Evolutionary conservation across 1,140 invertebrate genomes (phyloP), one percentile per base, ranked within the genome.

Genomic region (Telenomus remus): DNA sequence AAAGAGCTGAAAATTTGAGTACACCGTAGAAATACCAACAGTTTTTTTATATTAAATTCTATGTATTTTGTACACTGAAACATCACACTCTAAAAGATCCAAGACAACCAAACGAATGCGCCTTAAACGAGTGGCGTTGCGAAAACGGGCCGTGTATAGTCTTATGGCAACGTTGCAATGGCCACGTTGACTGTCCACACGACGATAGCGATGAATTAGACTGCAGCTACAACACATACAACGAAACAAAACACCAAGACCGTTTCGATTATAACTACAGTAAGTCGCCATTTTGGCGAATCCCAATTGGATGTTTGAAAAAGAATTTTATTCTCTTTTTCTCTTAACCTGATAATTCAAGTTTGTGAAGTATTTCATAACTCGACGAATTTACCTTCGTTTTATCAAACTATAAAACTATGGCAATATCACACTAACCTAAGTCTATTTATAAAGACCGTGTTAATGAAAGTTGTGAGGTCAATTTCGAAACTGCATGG

Each of bases 201-300:
- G 92, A 93, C 84, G 86, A 80, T 78, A 91, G 91, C 76, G 93
- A 93, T 84, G 92, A 94, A 87, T 83, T 91, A 64, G 90, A 92
- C 80, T 93, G 92, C 84, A 51, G 54, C 56, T 57, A 65, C 44
- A 33, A 39, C 11, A 27, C 19, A 27, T 34, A 63, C 16, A 35
- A 12, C 12, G 35, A 51, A 35, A 61, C 56, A 33, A 61, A 72
- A 73, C 49, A 48, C 49, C 44, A 61, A 46, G 39, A 57, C 51
- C 12, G 34, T 70, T 76, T 27, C 6, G 1, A 77, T 59, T 46
- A 74, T 39, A 43, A 51, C 56, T 56, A 71, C 66, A 72, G 80
- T 81, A 73, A 83, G 76, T 81, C 71, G 16, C 4, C 15, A 51
- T 12, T 27, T 27, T 27, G 42, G 44, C 72, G 54, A 75, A 54